These are phyloP conservation scores for Drosophila barbarae DNA, from an alignment of 2,888 invertebrate genomes.

Conservation along the genomic window DNA sequence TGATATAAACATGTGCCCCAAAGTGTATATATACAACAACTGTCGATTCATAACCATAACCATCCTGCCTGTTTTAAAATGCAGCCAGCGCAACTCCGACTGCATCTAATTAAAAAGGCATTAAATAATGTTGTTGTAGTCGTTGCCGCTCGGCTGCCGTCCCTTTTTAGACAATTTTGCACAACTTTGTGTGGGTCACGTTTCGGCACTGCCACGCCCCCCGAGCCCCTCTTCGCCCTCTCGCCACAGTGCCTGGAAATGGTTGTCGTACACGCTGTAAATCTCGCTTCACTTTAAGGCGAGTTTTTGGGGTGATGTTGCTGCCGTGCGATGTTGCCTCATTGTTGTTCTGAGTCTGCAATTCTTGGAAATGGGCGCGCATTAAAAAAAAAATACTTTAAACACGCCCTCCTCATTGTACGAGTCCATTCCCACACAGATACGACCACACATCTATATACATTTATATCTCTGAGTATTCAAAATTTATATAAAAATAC, in stretches of 20 bases:
- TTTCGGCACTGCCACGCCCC: conserved; percentile 52
- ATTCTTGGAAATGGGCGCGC: conserved; percentile 66
- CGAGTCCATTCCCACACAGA: conserved; percentile 22
- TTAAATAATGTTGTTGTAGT: conserved; percentile 57
- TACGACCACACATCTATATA: conserved; percentile 11
- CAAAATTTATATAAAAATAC: conserved; percentile 30
- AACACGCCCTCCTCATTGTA: conserved; percentile 32
- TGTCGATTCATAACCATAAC: conserved; percentile 23
- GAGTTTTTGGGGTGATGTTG: conserved; percentile 25
- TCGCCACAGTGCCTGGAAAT: conserved; percentile 55
- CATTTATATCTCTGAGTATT: not conserved
- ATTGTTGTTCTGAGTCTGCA: conserved; percentile 43
- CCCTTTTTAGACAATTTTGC: conserved; percentile 61
- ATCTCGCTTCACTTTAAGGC: conserved; percentile 66
- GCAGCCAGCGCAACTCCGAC: conserved; percentile 57
- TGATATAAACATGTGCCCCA: conserved; percentile 16
- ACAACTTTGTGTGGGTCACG: conserved; percentile 69
- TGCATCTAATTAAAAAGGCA: conserved; percentile 72
- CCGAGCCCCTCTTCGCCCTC: conserved; percentile 6
- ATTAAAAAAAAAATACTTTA: conserved; percentile 45
- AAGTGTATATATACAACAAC: conserved; percentile 11
- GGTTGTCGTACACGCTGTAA: conserved; percentile 71
- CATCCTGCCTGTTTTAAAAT: conserved; percentile 53
- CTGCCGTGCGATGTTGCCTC: conserved; percentile 25
- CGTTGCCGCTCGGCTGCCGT: conserved; percentile 24